phyloP scores from a whole-genome alignment of 2,797 vertebrate genomes.

The Acipenser ruthenus region DNA sequence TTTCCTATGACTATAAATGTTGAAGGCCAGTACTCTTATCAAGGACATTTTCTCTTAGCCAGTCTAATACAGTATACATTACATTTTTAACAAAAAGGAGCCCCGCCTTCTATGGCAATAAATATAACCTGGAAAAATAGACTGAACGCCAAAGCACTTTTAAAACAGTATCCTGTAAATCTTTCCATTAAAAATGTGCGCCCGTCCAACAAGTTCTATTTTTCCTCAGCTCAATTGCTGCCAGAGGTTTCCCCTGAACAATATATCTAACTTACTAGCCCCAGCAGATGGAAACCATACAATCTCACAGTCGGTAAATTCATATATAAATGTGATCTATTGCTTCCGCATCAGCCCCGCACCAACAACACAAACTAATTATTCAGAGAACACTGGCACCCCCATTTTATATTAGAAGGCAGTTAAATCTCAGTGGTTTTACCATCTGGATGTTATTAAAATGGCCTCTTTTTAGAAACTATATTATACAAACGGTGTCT shows the following conservation, averaged over 20 bases:
- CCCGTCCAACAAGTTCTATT: neutral
- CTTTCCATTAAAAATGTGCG: too few relatives aligned
- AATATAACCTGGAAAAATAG: too few relatives aligned
- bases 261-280: neutral
- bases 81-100: too few relatives aligned
- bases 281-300: neutral
- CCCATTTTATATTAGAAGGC: neutral
- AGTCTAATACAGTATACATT: too few relatives aligned
- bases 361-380: neutral
- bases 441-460: neutral
- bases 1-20: too few relatives aligned
- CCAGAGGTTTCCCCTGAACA: neutral
- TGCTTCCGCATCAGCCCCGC: neutral
- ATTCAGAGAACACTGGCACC: neutral
- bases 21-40: too few relatives aligned
- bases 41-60: too few relatives aligned
- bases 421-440: neutral
- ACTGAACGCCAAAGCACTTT: too few relatives aligned
- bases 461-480: neutral
- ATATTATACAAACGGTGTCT: too few relatives aligned
- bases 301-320: neutral
- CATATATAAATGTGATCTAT: slow-evolving; percentile 2
- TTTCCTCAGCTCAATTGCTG: neutral
- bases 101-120: too few relatives aligned
- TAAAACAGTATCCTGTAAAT: too few relatives aligned